phyloP scores from a whole-genome alignment of 2,113 vertebrate genomes.

The Neopipo cinnamomea region DNA sequence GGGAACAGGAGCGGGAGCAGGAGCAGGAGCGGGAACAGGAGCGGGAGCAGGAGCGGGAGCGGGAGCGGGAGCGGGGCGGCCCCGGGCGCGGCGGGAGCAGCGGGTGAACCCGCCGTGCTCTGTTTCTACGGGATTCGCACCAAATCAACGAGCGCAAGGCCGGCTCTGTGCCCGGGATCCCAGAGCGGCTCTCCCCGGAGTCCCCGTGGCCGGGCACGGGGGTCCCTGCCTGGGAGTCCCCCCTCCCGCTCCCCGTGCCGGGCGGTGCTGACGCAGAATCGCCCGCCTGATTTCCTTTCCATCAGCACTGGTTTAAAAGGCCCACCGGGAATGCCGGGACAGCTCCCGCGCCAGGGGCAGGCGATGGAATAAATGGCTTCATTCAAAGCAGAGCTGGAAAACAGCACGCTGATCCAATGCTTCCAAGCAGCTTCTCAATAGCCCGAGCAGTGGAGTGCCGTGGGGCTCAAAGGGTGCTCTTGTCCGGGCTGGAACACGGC shows the following conservation, averaged over 20 bases:
- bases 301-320: background rate
- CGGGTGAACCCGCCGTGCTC: rapidly evolving
- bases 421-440: constrained; percentile 49
- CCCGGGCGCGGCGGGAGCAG: rapidly evolving
- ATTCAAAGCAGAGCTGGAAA: constrained; percentile 60
- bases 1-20: background rate
- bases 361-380: constrained; percentile 59
- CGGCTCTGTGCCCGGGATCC: background rate
- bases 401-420: constrained; percentile 38
- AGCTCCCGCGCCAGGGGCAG: background rate
- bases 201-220: background rate
- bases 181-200: background rate
- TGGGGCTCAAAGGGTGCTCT: constrained; percentile 65
- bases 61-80: background rate
- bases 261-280: background rate
- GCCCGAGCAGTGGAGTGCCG: constrained; percentile 22
- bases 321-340: background rate
- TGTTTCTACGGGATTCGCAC: background rate
- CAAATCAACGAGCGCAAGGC: no score
- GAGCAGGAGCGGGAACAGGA: background rate
- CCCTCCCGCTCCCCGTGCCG: background rate
- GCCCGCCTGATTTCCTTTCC: rapidly evolving
- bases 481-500: constrained; percentile 54
- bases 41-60: background rate
- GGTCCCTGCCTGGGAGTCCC: background rate